Percentiles rank a stretch among this genome's conserved stretches.
Conservation (phyloP, 2,113 vertebrate genomes). For the Vombatus ursinus region DNA sequence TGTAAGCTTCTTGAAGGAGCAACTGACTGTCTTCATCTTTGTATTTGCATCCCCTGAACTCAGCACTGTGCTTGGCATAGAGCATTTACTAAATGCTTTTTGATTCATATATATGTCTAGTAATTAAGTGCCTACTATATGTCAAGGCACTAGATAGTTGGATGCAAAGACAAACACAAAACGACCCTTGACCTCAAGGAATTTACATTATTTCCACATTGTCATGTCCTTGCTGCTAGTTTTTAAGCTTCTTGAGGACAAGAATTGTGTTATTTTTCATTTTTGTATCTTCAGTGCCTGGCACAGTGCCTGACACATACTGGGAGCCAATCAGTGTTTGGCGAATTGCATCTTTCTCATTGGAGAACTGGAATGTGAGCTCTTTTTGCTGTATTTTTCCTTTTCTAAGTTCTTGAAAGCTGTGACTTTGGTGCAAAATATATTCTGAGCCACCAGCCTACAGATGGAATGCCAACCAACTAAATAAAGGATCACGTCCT, state of each 20-base stretch:
- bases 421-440: constrained; percentile 9
- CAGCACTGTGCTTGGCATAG: background rate
- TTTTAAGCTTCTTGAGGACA: background rate
- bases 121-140: background rate
- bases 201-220: background rate
- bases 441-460: background rate
- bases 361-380: background rate
- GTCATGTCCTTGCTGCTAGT: background rate
- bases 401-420: constrained; percentile 13
- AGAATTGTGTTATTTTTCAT: background rate
- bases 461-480: background rate
- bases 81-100: background rate
- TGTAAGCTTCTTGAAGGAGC: background rate
- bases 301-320: background rate
- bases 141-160: background rate
- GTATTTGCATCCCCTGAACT: background rate
- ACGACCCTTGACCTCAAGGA: background rate
- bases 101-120: background rate
- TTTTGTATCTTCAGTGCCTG: background rate
- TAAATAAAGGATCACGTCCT: constrained; percentile 8
- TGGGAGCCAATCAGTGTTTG: background rate
- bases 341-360: background rate
- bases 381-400: constrained; percentile 3
- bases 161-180: background rate
- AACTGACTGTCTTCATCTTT: background rate